Conservation (phyloP, 1,140 invertebrate genomes). For the Orius insidiosus region DNA sequence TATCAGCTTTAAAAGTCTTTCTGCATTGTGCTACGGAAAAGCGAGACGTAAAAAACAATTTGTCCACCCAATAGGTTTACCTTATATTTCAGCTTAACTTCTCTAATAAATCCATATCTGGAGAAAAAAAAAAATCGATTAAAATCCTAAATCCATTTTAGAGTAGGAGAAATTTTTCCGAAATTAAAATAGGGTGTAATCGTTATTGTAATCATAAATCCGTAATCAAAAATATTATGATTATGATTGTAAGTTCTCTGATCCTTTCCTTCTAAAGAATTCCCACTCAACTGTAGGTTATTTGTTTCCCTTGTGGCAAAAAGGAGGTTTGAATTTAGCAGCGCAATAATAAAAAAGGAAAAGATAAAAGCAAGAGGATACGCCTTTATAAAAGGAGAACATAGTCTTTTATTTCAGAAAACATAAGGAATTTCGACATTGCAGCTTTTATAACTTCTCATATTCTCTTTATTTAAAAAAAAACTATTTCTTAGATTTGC, state of each 20-base stretch:
- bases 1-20: constrained; percentile 55
- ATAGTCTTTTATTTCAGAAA: too few species aligned
- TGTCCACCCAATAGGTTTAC: constrained; percentile 34
- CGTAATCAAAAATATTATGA: constrained; percentile 15
- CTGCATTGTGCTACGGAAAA: constrained; percentile 51
- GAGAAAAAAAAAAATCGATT: too few species aligned
- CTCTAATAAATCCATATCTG: constrained; percentile 79
- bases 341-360: background rate
- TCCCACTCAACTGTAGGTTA: background rate
- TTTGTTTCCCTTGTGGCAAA: background rate
- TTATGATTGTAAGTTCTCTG: background rate
- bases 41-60: constrained; percentile 8
- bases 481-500: background rate
- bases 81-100: constrained; percentile 73
- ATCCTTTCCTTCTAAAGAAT: too few species aligned
- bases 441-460: too few species aligned
- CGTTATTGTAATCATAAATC: too few species aligned
- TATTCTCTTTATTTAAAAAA: background rate
- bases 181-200: too few species aligned
- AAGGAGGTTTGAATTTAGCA: background rate
- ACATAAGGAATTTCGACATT: too few species aligned
- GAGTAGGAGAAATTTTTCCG: too few species aligned
- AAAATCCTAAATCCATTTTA: too few species aligned
- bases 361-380: too few species aligned
- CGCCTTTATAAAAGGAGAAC: too few species aligned